Base-by-base conservation (phyloP, 2,797 vertebrate genomes). In the Anisognathus igniventris region DNA sequence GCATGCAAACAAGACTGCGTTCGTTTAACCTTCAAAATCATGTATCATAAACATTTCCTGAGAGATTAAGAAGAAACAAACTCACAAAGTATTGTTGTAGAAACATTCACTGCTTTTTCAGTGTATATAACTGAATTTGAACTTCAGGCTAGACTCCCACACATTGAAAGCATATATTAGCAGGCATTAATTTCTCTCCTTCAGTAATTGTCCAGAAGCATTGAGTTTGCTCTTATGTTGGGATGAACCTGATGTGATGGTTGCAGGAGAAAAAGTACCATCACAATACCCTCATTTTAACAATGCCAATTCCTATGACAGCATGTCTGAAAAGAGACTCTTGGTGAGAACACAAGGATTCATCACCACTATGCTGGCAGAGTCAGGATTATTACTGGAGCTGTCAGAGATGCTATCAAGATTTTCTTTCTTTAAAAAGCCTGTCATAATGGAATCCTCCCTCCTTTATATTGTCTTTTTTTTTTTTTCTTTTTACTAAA, bases 21-120 rank as follows among this genome's bases (percentile, higher is more conserved):
- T 95, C 93, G 39, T 80, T 95, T 89, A 96, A 88, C 80, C 81
- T 96, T 93, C 79, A 75, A 75, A 95, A 76, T 82, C 28, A n/a
- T 24, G 37, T 93, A 86, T 89, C 6, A 6, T 83, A 95, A 96
- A 84, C 48, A 79, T 86, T 83, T 77, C 39, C 31, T 22, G 58
- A 77, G n/a, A 93, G 33, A 25, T 37, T 54, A 85, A 89, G 31
- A 23, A 50, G 60, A 73, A 91, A 72, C 60, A 45, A 78, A 40
- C 23, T 75, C 44, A 75, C 23, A 67, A 62, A 88, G 12, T 7
- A 24, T 35, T 64, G 30, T 50, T 94, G 48, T 33, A 77, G 53
- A 94, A 81, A 30, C 7, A 44, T 53, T 77, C 22, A 17, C 31
- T 58, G 18, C 8, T 51, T 39, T 86, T 70, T 20, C 42, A n/a